A percentile compares a stretch with the other conserved stretches of the same genome.
These are phyloP conservation scores for Protaetia brevitarsis DNA, from an alignment of 1,140 invertebrate genomes.

Conservation along the genomic window DNA sequence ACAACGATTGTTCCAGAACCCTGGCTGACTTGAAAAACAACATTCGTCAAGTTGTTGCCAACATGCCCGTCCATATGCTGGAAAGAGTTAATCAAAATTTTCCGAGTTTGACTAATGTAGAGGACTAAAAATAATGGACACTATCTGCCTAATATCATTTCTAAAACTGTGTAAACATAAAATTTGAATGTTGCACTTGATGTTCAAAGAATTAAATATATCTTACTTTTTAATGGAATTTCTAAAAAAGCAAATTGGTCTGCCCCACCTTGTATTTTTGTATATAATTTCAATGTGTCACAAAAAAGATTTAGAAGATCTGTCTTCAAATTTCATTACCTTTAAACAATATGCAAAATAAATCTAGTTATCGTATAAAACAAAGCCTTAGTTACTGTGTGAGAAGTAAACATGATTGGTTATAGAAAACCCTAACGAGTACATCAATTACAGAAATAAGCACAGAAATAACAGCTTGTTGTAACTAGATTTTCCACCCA, in stretches of 20 bases:
- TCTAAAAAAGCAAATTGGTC: neutral
- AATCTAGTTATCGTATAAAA: too few species aligned
- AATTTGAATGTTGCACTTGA: neutral
- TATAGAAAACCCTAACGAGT: too few species aligned
- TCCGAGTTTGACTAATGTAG: neutral
- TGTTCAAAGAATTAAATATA: neutral
- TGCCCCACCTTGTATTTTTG: conserved; percentile 10
- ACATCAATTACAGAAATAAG: too few species aligned
- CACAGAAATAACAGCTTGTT: too few species aligned
- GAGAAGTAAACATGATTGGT: too few species aligned
- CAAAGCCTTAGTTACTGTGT: too few species aligned
- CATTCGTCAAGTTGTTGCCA: conserved; percentile 3
- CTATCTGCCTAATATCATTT: conserved; percentile 3
- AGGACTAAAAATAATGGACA: neutral
- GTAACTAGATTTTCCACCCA: too few species aligned
- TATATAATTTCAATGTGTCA: too few species aligned
- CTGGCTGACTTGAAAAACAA: neutral
- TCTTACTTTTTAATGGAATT: neutral
- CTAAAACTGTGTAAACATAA: conserved; percentile 1
- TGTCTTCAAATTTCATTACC: too few species aligned
- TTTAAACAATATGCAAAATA: too few species aligned
- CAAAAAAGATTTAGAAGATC: too few species aligned
- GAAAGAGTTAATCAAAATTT: neutral
- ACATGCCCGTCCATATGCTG: neutral
- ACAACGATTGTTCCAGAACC: neutral